These are phyloP conservation scores for Andrena trimmerana DNA, from an alignment of 2,888 invertebrate genomes.

Conservation along the genomic window DNA sequence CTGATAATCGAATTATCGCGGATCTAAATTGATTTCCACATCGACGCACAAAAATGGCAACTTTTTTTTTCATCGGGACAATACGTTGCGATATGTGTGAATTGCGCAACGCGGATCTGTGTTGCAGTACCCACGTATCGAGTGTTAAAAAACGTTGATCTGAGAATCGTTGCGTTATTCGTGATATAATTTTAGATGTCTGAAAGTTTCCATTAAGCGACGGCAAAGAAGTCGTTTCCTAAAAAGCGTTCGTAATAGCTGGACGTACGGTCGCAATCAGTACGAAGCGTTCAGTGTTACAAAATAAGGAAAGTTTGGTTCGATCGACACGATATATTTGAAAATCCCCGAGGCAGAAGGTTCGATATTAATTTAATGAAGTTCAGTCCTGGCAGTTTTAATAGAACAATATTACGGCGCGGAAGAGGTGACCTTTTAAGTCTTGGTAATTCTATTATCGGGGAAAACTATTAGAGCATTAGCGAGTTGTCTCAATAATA, in stretches of 20 bases:
- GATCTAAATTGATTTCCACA: conserved; percentile 33
- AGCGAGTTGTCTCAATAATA: conserved; percentile 19
- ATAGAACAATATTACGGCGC: background rate
- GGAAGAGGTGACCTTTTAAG: background rate
- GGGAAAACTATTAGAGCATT: background rate
- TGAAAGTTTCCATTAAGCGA: background rate
- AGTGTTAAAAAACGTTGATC: background rate
- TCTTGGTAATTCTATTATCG: background rate
- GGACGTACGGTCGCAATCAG: background rate
- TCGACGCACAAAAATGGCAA: background rate
- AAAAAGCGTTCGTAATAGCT: background rate
- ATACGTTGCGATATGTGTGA: background rate
- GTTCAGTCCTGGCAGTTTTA: background rate
- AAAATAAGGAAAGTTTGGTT: background rate
- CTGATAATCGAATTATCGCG: conserved; percentile 33
- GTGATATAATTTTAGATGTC: background rate
- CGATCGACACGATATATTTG: background rate
- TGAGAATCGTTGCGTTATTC: background rate
- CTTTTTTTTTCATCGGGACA: background rate
- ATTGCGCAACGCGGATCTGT: conserved; percentile 1
- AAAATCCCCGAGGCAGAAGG: background rate
- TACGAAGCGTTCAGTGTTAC: background rate
- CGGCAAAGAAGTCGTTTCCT: background rate
- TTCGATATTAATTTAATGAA: background rate
- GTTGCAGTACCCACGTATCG: background rate